Percentiles rank a stretch among this genome's conserved stretches.
Conservation (phyloP, 2,888 invertebrate species). For the Volucella bombylans region DNA sequence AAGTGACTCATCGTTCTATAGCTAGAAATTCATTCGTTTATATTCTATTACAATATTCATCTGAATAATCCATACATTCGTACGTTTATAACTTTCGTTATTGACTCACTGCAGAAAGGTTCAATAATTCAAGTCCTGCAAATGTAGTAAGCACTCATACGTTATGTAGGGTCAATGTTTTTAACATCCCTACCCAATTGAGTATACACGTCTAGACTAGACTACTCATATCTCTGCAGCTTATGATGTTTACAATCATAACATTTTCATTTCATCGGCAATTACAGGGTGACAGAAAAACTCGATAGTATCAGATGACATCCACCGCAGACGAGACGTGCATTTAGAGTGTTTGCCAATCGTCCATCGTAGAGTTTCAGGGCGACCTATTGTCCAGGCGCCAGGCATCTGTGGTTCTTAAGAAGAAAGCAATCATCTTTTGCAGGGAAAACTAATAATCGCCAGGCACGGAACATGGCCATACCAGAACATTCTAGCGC, state of each 20-base stretch:
- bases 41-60: too few relatives aligned
- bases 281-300: conserved; percentile 37
- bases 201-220: conserved; percentile 30
- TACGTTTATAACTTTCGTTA: too few relatives aligned
- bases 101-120: too few relatives aligned
- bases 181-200: not conserved
- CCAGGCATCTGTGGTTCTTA: conserved; percentile 22
- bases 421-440: conserved; percentile 22
- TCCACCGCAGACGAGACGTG: not conserved
- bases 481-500: conserved; percentile 11
- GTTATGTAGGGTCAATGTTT: not conserved
- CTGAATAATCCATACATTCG: too few relatives aligned
- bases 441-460: conserved; percentile 2
- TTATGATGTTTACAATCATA: not conserved
- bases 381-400: conserved; percentile 55
- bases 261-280: conserved; percentile 10
- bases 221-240: not conserved
- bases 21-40: too few relatives aligned
- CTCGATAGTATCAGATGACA: conserved; percentile 17
- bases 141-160: too few relatives aligned
- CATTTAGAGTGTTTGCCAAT: not conserved
- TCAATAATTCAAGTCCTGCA: too few relatives aligned
- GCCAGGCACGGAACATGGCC: not conserved
- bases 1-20: too few relatives aligned
- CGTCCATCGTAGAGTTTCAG: not conserved